Evolutionary conservation across 2,797 vertebrate species (phyloP).

Genomic region (Crenuchus spilurus): DNA sequence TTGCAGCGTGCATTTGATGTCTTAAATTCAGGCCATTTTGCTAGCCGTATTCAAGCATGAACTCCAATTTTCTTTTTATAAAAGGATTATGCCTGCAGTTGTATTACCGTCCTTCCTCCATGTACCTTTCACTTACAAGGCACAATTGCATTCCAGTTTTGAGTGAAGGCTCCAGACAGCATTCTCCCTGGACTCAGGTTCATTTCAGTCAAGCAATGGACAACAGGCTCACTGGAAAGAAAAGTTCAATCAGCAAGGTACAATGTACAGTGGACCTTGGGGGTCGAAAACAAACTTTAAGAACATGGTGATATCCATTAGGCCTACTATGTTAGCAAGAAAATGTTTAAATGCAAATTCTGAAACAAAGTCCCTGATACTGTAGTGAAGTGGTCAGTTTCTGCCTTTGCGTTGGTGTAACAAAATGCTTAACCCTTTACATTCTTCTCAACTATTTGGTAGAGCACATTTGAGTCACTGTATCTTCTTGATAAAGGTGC

Average conservation of each 20-base stretch:
- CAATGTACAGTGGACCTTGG: too few species aligned
- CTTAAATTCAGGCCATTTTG: slow-evolving; percentile 64
- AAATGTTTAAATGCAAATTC: too few species aligned
- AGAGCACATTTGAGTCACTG: too few species aligned
- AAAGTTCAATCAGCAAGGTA: slow-evolving; percentile 5
- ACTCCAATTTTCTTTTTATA: slow-evolving; percentile 67
- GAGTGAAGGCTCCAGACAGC: slow-evolving; percentile 24
- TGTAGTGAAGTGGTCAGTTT: too few species aligned
- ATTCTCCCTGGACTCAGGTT: slow-evolving; percentile 22
- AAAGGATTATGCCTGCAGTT: slow-evolving; percentile 65
- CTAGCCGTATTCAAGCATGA: slow-evolving; percentile 64
- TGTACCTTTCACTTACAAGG: slow-evolving; percentile 55
- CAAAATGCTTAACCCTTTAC: too few species aligned
- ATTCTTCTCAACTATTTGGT: too few species aligned
- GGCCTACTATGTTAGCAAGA: too few species aligned
- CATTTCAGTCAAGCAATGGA: background rate
- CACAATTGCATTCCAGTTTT: slow-evolving; percentile 53
- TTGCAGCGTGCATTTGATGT: slow-evolving; percentile 62
- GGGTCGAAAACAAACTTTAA: too few species aligned
- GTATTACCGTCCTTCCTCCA: slow-evolving; percentile 42
- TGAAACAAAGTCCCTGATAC: too few species aligned
- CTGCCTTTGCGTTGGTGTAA: too few species aligned
- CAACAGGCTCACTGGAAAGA: background rate
- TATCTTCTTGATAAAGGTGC: too few species aligned
- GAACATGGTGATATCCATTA: too few species aligned